These are phyloP conservation scores for Rhynchophorus ferrugineus DNA, from an alignment of 1,140 invertebrate genomes.

Conservation along the genomic window DNA sequence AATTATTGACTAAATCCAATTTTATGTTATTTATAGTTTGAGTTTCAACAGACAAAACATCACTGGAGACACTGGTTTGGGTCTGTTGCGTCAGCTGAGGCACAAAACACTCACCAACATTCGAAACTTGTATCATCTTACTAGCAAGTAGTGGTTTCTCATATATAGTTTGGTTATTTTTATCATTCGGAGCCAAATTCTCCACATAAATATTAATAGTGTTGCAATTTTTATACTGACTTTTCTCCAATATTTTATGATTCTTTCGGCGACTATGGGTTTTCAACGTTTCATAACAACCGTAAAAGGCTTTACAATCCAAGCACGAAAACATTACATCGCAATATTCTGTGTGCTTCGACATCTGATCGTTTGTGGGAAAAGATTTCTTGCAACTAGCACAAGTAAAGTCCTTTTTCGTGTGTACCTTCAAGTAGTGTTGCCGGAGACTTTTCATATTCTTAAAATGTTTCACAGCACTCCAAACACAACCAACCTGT, in stretches of 20 bases:
- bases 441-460: conserved; percentile 41
- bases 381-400: conserved; percentile 49
- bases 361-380: conserved; percentile 43
- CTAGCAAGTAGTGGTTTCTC: conserved; percentile 21
- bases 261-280: conserved; percentile 50
- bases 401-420: conserved; percentile 48
- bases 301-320: conserved; percentile 46
- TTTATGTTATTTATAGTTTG: conserved; percentile 40
- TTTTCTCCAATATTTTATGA: conserved; percentile 40
- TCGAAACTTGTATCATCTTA: conserved; percentile 31
- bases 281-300: conserved; percentile 48
- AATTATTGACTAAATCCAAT: conserved; percentile 23
- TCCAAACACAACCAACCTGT: conserved; percentile 30
- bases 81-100: conserved; percentile 43
- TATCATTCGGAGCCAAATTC: conserved; percentile 21
- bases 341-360: conserved; percentile 46
- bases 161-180: conserved; percentile 29
- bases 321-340: conserved; percentile 45
- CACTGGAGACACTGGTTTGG: conserved; percentile 40
- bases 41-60: conserved; percentile 43
- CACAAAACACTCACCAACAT: neutral
- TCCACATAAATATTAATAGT: conserved; percentile 5
- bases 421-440: conserved; percentile 57
- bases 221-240: conserved; percentile 25
- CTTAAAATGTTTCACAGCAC: conserved; percentile 31